Base-by-base conservation (phyloP, 2,888 invertebrate species). In the Phoronis australis region DNA sequence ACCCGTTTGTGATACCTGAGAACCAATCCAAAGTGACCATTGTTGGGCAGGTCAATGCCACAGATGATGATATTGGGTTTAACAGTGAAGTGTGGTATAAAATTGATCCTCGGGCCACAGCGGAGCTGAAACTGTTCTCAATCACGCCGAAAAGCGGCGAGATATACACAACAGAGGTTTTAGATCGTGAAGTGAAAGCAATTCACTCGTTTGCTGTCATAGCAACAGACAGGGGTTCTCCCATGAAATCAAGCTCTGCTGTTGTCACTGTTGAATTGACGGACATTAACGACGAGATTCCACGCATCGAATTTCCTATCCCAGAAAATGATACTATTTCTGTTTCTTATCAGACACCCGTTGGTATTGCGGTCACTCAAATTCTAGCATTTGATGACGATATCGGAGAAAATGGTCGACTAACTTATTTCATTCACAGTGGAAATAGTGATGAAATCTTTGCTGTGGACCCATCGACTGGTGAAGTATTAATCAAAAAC, bases 381-480 rank as follows among this genome's bases (percentile, higher is more conserved):
- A 53, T 70, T 1, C 45, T 51, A 2, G 71, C 69, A 3, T 23
- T 37, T 12, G 73, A 73, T 41, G 43, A 42, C 1, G 73, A 73
- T 56, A 54, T 60, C 18, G 57, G 61, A 1, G 60, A 56, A 23
- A 67, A 67, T 67, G 60, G 69, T 4, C 46, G 54, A 25, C 46
- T 68, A 37, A 52, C 51, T 18, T 67, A 55, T 48, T 50, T 54
- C 24, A 52, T 68, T 31, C 50, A 58, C 5, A 54, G 52, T 31
- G 76, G 79, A 12, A 79, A 79, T 50, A 55, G 60, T 18, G 69
- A 74, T 3, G 62, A 61, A 3, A 64, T 78, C 42, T 80, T 80
- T 61, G 64, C 60, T 42, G 71, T 81, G 43, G 73, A 79, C 47
- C 53, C 66, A 2, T 51, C 64, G 2, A 65, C 66, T 12, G 81